Conservation (phyloP, 1,140 invertebrate genomes). For the Drosophila kikkawai region DNA sequence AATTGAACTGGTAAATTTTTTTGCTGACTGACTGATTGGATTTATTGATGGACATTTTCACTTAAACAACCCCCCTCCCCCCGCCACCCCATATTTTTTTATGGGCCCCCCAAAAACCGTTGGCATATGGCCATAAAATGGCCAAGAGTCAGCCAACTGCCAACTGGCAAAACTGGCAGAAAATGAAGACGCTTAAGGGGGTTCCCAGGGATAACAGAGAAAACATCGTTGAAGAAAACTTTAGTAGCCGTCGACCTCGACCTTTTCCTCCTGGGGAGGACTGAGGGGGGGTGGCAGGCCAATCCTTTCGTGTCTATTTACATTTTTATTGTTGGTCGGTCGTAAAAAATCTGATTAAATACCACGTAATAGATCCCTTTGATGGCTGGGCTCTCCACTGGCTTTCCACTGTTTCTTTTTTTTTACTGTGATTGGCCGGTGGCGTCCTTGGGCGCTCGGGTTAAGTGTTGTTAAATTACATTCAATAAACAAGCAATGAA, state of each 20-base stretch:
- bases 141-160: conserved; percentile 26
- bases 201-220: conserved; percentile 13
- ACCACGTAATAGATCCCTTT: conserved; percentile 80
- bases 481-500: conserved; percentile 82
- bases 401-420: background rate
- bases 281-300: background rate
- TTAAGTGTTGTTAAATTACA: conserved; percentile 83
- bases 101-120: conserved; percentile 38
- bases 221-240: conserved; percentile 66
- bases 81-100: conserved; percentile 68
- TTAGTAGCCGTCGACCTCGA: conserved; percentile 20
- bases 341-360: conserved; percentile 84
- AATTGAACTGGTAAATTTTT: conserved; percentile 47
- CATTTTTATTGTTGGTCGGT: conserved; percentile 77
- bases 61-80: background rate
- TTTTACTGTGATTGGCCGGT: conserved; percentile 53
- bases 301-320: conserved; percentile 82
- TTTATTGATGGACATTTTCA: conserved; percentile 59
- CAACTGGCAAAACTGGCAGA: background rate
- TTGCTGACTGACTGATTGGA: conserved; percentile 55
- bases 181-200: conserved; percentile 43
- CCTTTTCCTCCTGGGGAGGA: background rate
- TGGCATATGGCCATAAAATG: conserved; percentile 75
- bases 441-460: conserved; percentile 45
- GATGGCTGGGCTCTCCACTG: conserved; percentile 24